Evolutionary conservation across 2,113 vertebrate genomes (phyloP).

Genomic region (Aviceda subcristata): DNA sequence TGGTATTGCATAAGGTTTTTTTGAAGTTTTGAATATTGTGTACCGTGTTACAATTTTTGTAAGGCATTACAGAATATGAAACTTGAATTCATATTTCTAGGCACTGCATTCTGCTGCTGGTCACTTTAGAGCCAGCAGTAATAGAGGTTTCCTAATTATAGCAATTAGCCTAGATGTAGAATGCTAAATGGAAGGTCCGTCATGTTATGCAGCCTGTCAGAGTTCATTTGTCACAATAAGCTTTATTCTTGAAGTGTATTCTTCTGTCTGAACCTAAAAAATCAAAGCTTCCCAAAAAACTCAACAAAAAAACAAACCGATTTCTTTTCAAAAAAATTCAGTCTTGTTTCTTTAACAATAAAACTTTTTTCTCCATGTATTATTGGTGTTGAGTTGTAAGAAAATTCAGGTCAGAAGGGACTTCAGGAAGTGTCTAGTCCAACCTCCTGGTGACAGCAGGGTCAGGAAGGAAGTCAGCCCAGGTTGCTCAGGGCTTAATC

Average conservation of each 20-base stretch:
- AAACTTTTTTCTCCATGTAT: neutral
- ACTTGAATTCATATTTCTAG: neutral
- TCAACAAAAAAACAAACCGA: fast-evolving
- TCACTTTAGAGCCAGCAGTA: neutral
- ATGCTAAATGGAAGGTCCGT: neutral
- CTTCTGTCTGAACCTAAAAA: neutral
- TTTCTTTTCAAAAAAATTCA: neutral
- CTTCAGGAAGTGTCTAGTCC: neutral
- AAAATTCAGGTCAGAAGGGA: neutral
- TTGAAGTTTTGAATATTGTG: neutral
- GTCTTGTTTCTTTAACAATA: neutral
- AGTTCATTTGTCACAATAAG: neutral
- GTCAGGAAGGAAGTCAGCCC: neutral
- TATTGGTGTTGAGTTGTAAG: neutral
- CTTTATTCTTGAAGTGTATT: neutral
- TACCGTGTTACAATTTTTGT: neutral
- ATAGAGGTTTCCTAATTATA: neutral
- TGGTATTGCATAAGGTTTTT: neutral
- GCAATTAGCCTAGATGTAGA: neutral
- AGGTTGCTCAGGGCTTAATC: neutral
- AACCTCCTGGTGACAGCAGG: neutral
- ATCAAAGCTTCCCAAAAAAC: fast-evolving
- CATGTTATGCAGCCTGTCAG: neutral
- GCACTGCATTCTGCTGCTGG: neutral
- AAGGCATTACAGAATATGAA: neutral